Evolutionary conservation across 2,797 vertebrate species (phyloP), one percentile per base, ranked within the genome.

Genomic region (Odontamblyopus rebecca): DNA sequence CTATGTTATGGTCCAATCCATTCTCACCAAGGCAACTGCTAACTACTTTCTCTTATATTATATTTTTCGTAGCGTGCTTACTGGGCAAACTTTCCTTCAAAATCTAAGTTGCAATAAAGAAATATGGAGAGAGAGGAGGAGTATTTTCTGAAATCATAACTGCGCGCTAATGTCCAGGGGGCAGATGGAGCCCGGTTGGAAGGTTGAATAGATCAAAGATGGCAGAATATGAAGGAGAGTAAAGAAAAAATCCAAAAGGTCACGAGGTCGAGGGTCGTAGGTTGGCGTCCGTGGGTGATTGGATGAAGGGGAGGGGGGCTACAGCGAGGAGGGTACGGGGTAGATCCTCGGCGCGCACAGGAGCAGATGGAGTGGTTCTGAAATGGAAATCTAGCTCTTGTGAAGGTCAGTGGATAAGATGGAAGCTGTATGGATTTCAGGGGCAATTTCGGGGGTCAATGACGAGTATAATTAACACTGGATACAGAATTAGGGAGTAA

Each of bases 201-300:
- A 83, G 82, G 79, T 85, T 70, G 76, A 79, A 72, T 30, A 71
- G 72, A 71, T 76, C 74, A 75, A 61, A 26, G 19, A 44, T 38
- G 51, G 32, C 26, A 66, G 60, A 62, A 64, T 38, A 63, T 70
- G 51, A 27, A 50, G 44, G 32, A 72, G 53, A n/a, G 59, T 13
- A 12, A 19, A 29, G 32, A 35, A 67, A 62, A 68, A 70, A 44
- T 9, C 23, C 6, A 26, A 29, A 32, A 53, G 63, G 67, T 50
- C 29, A 44, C 48, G 57, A 65, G 75, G 64, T 67, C 44, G 23
- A 19, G 61, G 61, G 68, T 69, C 35, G 9, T 23, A 61, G 57
- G 62, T 75, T 35, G 13, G 13, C 16, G 27, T 63, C 18, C 0
- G 29, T 44, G 63, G 60, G 61, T 53, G 67, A 69, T 72, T 79